Evolutionary conservation across 1,140 invertebrate genomes (phyloP).

Genomic region (Drosophila repletoides): DNA sequence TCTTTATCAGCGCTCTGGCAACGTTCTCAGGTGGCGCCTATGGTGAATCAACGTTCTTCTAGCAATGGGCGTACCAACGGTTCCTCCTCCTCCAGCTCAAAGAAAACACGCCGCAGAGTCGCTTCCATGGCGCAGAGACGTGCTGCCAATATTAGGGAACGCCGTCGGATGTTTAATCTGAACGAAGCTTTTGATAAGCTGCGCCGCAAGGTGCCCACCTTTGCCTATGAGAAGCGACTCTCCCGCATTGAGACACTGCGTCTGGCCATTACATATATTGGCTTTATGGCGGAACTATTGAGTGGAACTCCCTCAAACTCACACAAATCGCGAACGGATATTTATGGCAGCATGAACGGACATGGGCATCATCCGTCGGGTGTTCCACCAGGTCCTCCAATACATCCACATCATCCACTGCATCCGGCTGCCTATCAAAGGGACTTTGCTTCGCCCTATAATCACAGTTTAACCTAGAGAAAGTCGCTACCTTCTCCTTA

Average conservation of each 20-base stretch:
- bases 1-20: slow-evolving; percentile 82
- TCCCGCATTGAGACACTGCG: slow-evolving; percentile 98
- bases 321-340: slow-evolving; percentile 81
- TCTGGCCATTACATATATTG: slow-evolving; percentile 98
- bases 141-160: slow-evolving; percentile 96
- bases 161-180: slow-evolving; percentile 97
- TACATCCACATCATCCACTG: slow-evolving; percentile 72
- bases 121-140: slow-evolving; percentile 94
- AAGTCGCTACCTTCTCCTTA: too few relatives aligned
- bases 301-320: slow-evolving; percentile 85
- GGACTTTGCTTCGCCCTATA: slow-evolving; percentile 79
- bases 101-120: slow-evolving; percentile 93
- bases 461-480: slow-evolving; percentile 56
- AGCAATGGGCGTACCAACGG: slow-evolving; percentile 57
- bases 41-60: slow-evolving; percentile 60
- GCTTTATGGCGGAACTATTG: slow-evolving; percentile 96
- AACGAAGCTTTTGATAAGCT: slow-evolving; percentile 98
- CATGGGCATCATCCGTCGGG: slow-evolving; percentile 64
- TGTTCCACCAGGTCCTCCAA: slow-evolving; percentile 34
- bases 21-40: slow-evolving; percentile 69
- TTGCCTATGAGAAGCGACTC: slow-evolving; percentile 98
- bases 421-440: slow-evolving; percentile 75
- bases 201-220: slow-evolving; percentile 97
- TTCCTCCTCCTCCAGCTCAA: slow-evolving; percentile 79
- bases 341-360: slow-evolving; percentile 71